Conservation (phyloP, 2,888 invertebrate genomes). For the Zonitis immaculata region DNA sequence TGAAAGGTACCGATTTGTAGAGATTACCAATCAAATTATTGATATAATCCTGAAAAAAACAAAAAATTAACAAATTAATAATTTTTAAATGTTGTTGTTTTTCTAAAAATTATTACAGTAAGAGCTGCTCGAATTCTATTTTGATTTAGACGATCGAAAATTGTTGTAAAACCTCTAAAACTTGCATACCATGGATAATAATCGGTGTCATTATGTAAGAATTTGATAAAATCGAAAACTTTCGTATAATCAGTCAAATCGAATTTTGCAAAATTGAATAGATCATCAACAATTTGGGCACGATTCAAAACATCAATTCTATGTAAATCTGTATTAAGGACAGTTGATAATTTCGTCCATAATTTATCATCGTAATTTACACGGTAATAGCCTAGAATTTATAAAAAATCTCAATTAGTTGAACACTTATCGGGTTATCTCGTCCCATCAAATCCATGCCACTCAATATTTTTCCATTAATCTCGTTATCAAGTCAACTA, state of each 20-base stretch:
- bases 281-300: constrained; percentile 74
- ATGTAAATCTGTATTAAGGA: not conserved
- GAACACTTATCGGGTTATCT: no score
- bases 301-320: constrained; percentile 60
- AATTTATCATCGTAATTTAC: constrained; percentile 57
- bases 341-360: constrained; percentile 51
- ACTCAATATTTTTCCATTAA: no score
- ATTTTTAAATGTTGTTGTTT: no score
- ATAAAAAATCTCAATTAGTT: no score
- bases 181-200: constrained; percentile 68
- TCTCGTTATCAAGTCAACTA: no score
- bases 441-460: no score
- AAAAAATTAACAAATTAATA: not conserved
- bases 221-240: constrained; percentile 32
- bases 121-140: not conserved
- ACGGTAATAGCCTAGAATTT: constrained; percentile 35
- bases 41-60: constrained; percentile 4
- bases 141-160: not conserved
- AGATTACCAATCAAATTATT: not conserved
- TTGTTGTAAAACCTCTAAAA: constrained; percentile 16
- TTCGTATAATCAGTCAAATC: constrained; percentile 40
- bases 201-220: constrained; percentile 58
- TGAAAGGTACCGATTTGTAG: not conserved
- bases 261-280: constrained; percentile 63
- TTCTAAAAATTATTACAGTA: not conserved